These are phyloP conservation scores for Rutpela maculata DNA, from an alignment of 2,888 invertebrate species.

Conservation along the genomic window DNA sequence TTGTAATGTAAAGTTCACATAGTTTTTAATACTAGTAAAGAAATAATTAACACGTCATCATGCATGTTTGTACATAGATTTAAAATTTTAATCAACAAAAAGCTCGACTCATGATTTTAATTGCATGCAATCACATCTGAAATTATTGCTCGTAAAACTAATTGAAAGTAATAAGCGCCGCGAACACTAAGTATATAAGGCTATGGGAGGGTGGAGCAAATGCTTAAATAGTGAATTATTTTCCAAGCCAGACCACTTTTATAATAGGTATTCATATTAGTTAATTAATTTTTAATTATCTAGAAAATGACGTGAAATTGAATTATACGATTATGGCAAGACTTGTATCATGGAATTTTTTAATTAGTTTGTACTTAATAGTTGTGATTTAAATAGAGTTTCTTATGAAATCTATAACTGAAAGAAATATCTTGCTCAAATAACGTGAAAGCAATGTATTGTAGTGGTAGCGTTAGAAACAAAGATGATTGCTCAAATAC, in stretches of 20 bases:
- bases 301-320: conserved; percentile 23
- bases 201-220: conserved; percentile 28
- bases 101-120: conserved; percentile 70
- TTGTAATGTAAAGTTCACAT: not conserved
- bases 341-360: not conserved
- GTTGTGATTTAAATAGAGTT: not conserved
- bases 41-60: conserved; percentile 24
- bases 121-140: conserved; percentile 70
- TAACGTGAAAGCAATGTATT: too few relatives aligned
- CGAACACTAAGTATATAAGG: conserved; percentile 29
- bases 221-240: conserved; percentile 28
- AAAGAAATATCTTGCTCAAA: too few relatives aligned
- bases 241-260: conserved; percentile 28
- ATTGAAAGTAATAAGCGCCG: conserved; percentile 70
- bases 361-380: conserved; percentile 1
- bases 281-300: conserved; percentile 37
- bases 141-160: conserved; percentile 69
- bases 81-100: conserved; percentile 70
- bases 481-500: too few relatives aligned
- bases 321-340: conserved; percentile 15
- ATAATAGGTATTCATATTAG: conserved; percentile 20
- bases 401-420: not conserved
- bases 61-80: conserved; percentile 48
- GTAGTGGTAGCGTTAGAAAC: too few relatives aligned
- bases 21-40: conserved; percentile 12